Base-by-base conservation (phyloP, 2,888 invertebrate species). In the Junonia oenone region DNA sequence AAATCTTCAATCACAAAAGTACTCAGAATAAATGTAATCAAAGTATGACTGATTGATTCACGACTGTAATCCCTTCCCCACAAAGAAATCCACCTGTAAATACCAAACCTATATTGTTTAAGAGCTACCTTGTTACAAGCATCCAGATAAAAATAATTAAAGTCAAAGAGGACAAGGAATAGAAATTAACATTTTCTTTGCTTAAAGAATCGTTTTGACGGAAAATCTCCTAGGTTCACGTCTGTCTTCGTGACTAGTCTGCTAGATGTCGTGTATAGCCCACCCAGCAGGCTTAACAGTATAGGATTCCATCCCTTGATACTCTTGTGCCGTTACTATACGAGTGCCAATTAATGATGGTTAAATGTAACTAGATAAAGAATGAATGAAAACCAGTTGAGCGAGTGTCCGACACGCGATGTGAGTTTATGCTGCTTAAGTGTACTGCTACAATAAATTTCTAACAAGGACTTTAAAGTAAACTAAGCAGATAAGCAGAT, bases 261-360 rank as follows among this genome's bases (percentile, higher is more conserved):
- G n/a, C 46, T 54, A 47, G 45, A 52, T 43, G 58, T 56, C 59
- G 54, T 56, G 58, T 55, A 51, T 51, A 49, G 58, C 51, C 61
- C 59, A 62, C 61, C 59, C 59, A 62, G 50, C 54, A 33, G 51
- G 56, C 31, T 49, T 58, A 62, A 60, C 62, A 58, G 60, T 60
- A 54, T 62, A 37, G 55, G 50, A 59, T 58, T 59, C 60, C 59
- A 54, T 59, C 59, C 53, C 51, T 62, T 45, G 51, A 53, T 15
- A 51, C 47, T 51, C 33, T 50, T 50, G 51, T 46, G 38, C 62
- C 57, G 62, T 57, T 62, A 58, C 45, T 50, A 53, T 45, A 37
- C 55, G 27, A 55, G 51, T 51, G 62, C 59, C 62, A 62, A 62
- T 62, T 62, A 60, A 53, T 49, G 47, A 47, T 52, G 27, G 49